phyloP scores from a whole-genome alignment of 2,888 invertebrate genomes.

The Thecocarcelia acutangulata region DNA sequence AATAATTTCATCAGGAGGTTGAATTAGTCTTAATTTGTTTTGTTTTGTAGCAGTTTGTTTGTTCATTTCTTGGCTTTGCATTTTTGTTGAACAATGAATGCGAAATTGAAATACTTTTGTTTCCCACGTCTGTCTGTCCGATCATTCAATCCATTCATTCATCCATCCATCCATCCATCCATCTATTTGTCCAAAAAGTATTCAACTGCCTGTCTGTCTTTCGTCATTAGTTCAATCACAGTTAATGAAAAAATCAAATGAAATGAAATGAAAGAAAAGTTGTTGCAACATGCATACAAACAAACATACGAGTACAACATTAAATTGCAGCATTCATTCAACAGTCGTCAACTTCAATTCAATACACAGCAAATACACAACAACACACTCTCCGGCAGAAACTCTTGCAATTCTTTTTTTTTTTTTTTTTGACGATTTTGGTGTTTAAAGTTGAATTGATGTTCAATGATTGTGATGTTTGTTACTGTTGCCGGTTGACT shows the following conservation, averaged over 20 bases:
- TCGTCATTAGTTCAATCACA: constrained; percentile 69
- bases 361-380: constrained; percentile 39
- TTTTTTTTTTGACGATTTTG: constrained; percentile 37
- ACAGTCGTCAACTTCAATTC: constrained; percentile 69
- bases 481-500: constrained; percentile 58
- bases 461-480: constrained; percentile 66
- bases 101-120: constrained; percentile 80
- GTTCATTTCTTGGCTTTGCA: constrained; percentile 32
- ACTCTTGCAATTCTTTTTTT: constrained; percentile 35
- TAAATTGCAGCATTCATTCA: constrained; percentile 70
- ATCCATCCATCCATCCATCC: constrained; percentile 54
- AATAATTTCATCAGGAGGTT: constrained; percentile 61
- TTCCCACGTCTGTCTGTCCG: constrained; percentile 76
- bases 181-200: constrained; percentile 68
- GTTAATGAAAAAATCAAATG: constrained; percentile 29
- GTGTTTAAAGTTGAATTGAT: constrained; percentile 66
- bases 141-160: constrained; percentile 50
- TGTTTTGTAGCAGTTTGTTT: constrained; percentile 29
- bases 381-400: too few relatives aligned
- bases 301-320: constrained; percentile 29
- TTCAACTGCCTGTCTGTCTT: constrained; percentile 66
- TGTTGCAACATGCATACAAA: constrained; percentile 28
- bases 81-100: constrained; percentile 70
- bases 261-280: constrained; percentile 55
- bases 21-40: constrained; percentile 68